Evolutionary conservation across 2,888 invertebrate species (phyloP), one percentile per base, ranked within the genome.

Genomic region (Thecophora atra): DNA sequence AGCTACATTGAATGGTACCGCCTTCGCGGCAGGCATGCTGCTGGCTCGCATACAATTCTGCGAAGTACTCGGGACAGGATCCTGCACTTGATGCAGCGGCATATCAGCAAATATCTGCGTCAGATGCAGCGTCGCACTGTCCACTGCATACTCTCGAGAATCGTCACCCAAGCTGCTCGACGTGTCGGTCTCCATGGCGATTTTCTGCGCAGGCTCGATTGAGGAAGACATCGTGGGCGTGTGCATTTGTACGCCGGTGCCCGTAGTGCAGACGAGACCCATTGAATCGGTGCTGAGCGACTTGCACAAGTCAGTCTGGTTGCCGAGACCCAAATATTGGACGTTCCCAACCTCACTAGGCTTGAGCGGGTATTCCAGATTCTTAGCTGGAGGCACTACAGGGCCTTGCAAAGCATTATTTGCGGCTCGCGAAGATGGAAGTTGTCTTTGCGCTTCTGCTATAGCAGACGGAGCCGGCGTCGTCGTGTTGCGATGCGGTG

Each of bases 61-160:
- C 8, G 54, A 67, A 67, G 54, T 52, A 24, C 54, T 67, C 5
- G 67, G 54, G 17, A 24, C 28, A n/a, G 17, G 15, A 42, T 63
- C 42, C 15, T 69, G 66, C 26, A n/a, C 51, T 44, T 63, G 71
- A 42, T 70, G 70, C 26, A 69, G 63, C 15, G 73, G 71, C 37
- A 82, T 65, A 1, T 82, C 82, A 56, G 80, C 77, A 5, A 82
- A 63, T 42, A 82, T 68, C 71, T 82, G 79, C 11, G 78, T 78
- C 19, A 82, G 47, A 66, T 81, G 82, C 19, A 82, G n/a, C 19
- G 74, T 60, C n/a, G 72, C 71, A 44, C 26, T 74, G 5, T 75
- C 74, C 13, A 71, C 69, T 1, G 64, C 63, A 51, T 74, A 70
- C 4, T 74, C 66, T 21, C 56, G 44, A 19, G 44, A 19, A n/a